A percentile compares a stretch with the other conserved stretches of the same genome.
Conservation (phyloP, 2,888 invertebrate species). For the Hydrotaea cyrtoneurina region DNA sequence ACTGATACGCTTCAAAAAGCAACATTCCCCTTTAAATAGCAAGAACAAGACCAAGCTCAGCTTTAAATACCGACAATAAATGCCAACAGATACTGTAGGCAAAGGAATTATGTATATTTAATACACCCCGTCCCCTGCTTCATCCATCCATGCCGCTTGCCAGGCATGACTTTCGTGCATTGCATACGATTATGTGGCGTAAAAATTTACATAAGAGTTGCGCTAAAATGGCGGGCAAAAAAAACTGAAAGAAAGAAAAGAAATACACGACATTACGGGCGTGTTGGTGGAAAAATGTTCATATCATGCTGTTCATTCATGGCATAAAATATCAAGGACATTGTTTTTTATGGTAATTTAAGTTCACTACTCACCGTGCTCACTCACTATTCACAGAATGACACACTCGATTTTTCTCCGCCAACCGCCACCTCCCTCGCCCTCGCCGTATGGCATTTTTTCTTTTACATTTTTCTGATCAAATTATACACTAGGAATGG, state of each 20-base stretch:
- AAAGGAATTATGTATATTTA: background rate
- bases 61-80: background rate
- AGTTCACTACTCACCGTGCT: background rate
- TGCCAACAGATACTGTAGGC: background rate
- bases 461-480: constrained; percentile 1
- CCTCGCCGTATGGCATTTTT: too few relatives aligned
- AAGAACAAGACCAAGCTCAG: background rate
- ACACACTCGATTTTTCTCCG: background rate
- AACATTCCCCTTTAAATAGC: background rate
- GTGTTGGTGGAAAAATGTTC: constrained; percentile 8
- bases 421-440: too few relatives aligned
- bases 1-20: constrained; percentile 13
- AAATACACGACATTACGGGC: background rate
- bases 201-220: constrained; percentile 22
- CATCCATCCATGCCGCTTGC: background rate
- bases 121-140: background rate
- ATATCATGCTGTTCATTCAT: constrained; percentile 10
- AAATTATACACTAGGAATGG: background rate
- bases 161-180: background rate
- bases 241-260: too few relatives aligned
- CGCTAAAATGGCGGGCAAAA: constrained; percentile 5
- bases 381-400: background rate
- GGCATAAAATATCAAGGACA: constrained; percentile 26
- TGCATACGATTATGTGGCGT: constrained; percentile 18
- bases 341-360: constrained; percentile 27